A percentile compares a stretch with the other conserved stretches of the same genome.
phyloP scores from a whole-genome alignment of 2,797 vertebrate genomes.

The Anabacerthia variegaticeps region DNA sequence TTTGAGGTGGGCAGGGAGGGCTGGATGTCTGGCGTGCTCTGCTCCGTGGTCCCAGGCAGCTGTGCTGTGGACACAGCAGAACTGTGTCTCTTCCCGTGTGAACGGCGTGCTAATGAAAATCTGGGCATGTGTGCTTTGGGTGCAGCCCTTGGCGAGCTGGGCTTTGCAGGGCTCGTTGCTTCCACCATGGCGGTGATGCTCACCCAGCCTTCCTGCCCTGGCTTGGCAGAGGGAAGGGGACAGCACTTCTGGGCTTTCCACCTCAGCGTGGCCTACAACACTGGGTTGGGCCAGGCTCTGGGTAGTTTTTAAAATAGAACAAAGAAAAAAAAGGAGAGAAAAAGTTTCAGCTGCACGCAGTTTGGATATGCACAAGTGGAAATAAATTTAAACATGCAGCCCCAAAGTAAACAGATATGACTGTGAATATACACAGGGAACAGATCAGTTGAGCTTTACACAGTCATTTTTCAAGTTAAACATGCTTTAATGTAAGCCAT shows the following conservation, averaged over 20 bases:
- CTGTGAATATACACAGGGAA: conserved; percentile 30
- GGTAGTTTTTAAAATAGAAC: neutral
- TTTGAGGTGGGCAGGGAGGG: conserved; percentile 1
- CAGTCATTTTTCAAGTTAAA: conserved; percentile 62
- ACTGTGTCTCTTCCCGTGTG: neutral
- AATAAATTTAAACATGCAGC: conserved; percentile 47
- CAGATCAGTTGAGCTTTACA: conserved; percentile 48
- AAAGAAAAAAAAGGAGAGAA: neutral
- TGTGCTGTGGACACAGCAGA: neutral
- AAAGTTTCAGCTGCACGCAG: neutral
- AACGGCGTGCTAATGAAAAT: rapidly evolving
- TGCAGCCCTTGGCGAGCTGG: neutral
- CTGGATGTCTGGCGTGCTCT: rapidly evolving
- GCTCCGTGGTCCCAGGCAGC: neutral
- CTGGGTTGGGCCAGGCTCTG: neutral
- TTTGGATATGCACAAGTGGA: conserved; percentile 6
- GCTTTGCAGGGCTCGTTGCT: neutral
- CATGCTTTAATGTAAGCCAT: conserved; percentile 59
- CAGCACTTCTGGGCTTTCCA: neutral
- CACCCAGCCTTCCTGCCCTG: neutral
- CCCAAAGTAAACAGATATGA: conserved; percentile 54
- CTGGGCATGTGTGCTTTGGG: neutral
- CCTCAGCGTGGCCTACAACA: neutral
- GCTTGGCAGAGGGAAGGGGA: neutral
- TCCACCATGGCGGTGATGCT: rapidly evolving